Conservation (phyloP, 2,113 vertebrate species). For the Fulica atra region DNA sequence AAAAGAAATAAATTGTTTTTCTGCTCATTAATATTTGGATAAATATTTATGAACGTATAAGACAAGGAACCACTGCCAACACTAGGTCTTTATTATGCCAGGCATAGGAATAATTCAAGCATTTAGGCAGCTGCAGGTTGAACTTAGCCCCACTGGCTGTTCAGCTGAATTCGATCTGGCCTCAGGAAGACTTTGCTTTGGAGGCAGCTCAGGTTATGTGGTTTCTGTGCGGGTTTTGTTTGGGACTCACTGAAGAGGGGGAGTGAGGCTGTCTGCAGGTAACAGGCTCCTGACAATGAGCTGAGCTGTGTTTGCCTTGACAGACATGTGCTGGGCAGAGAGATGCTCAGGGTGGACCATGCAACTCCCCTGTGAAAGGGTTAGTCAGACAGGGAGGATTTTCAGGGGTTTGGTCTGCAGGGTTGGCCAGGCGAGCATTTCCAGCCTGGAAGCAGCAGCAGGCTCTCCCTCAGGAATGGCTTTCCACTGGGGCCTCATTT, state of each 20-base stretch:
- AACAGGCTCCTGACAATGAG: not conserved
- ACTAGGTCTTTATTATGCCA: conserved; percentile 55
- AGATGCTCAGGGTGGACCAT: not conserved
- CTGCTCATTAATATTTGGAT: conserved; percentile 38
- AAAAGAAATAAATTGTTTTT: conserved; percentile 62
- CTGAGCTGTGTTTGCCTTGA: not conserved
- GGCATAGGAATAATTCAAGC: conserved; percentile 13
- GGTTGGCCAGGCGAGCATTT: not conserved
- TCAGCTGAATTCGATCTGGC: not conserved
- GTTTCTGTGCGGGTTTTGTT: not conserved
- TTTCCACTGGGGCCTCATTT: not conserved
- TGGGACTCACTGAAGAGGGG: not conserved
- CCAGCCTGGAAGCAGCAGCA: not conserved
- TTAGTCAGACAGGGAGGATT: not conserved
- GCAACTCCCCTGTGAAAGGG: not conserved
- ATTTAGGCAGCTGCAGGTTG: conserved; percentile 29
- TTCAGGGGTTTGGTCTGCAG: not conserved
- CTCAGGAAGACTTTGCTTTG: not conserved
- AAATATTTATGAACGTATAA: conserved; percentile 29
- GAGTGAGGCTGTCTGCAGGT: not conserved
- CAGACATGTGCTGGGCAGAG: not conserved
- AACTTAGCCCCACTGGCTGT: not conserved
- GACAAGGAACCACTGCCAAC: conserved; percentile 12
- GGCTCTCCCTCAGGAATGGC: not conserved
- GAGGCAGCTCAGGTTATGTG: not conserved